phyloP scores from a whole-genome alignment of 1,140 invertebrate genomes.

The Cryptotermes secundus region DNA sequence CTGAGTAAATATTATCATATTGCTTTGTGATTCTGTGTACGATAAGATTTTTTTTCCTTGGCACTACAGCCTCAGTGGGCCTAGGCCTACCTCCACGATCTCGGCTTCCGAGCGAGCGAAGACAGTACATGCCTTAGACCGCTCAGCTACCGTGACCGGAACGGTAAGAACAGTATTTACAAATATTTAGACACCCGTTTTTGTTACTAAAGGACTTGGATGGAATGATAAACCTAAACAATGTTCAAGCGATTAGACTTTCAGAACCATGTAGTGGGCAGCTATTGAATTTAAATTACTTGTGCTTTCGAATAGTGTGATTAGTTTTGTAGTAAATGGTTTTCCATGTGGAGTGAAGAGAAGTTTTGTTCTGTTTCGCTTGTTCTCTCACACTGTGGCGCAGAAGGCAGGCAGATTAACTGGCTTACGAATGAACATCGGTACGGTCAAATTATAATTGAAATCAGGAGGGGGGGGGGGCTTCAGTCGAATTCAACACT shows the following conservation, averaged over 20 bases:
- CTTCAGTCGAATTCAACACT: neutral
- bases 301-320: neutral
- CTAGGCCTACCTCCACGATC: no score
- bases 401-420: neutral
- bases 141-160: no score
- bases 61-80: no score
- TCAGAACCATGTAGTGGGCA: neutral
- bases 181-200: neutral
- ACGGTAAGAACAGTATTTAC: neutral
- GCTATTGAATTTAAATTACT: neutral
- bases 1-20: no score
- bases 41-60: no score
- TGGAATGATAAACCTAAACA: neutral
- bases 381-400: neutral
- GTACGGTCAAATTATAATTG: neutral
- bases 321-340: constrained; percentile 1
- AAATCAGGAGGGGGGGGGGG: neutral
- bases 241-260: neutral
- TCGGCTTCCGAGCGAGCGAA: no score
- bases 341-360: neutral
- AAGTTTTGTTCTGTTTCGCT: neutral
- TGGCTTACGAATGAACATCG: neutral
- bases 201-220: neutral
- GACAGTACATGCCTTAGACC: no score
- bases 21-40: no score